Base-by-base conservation (phyloP, 1,140 invertebrate genomes). In the Drosophila sproati region DNA sequence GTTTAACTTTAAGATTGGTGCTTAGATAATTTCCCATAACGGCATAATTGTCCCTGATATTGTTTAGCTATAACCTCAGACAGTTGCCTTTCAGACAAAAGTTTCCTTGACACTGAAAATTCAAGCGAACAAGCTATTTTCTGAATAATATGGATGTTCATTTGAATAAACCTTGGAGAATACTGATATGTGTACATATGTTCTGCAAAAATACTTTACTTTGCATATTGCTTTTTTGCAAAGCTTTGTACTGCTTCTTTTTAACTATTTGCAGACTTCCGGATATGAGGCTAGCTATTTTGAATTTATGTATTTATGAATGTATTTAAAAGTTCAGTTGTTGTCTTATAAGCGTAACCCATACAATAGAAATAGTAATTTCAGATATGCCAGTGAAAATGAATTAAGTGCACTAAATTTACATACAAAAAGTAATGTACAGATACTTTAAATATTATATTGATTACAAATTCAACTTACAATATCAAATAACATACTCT, bases 41-140 rank as follows among this genome's bases (percentile, higher is more conserved):
- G 52, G 52, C 37, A 28, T 28, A 64, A 45, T 67, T 69, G 62
- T n/a, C 75, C 82, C 67, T 87, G 76, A 71, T 64, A 72, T 70
- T 72, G 71, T 90, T 83, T 77, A 54, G 32, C 59, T 86, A 73
- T 78, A 93, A 66, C 81, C 73, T 85, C 77, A 67, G 59, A 67
- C 43, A 57, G 41, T 55, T 66, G 50, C 67, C 77, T 78, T 72
- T 55, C 12, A 28, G 34, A 32, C 43, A 35, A 61, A 5, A 39
- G 8, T 60, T 61, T 10, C 39, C 39, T 43, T 66, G 69, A 72
- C 45, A 66, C 54, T 54, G 52, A 5, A 56, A 56, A 10, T 56
- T 31, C 8, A 56, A n/a, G 39, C 39, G 4, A 43, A n/a, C 10
- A 43, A 43, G 10, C 10, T 43, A n/a, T 43, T 43, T 43, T n/a